Evolutionary conservation across 1,140 invertebrate species (phyloP), one percentile per base, ranked within the genome.

Genomic region (Argopecten irradians): DNA sequence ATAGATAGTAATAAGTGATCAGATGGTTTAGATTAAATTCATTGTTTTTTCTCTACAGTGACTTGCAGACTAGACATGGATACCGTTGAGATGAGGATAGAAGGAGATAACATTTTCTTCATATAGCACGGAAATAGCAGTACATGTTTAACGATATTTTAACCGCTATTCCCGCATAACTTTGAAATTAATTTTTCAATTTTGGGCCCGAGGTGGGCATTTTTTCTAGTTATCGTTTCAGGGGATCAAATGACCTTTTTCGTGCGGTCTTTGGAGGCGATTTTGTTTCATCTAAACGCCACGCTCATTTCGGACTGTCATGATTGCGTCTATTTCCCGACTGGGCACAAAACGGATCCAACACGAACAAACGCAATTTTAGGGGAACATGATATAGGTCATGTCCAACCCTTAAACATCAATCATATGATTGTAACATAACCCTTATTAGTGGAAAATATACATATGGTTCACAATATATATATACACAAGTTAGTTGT

Each of bases 141-240:
- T 71, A 71, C 22, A 5, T 71, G 8, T 71, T 71, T 71, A 39
- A 71, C n/a, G 55, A 71, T 71, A 71, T 71, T 28, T 71, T 71
- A 71, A 71, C 14, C n/a, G 55, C 55, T n/a, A n/a, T 28, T 71
- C 55, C 55, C 55, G 55, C 55, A 71, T 71, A 71, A 71, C 55
- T 28, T 8, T 7, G 1, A 71, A 71, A 71, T 71, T 71, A 71
- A 28, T 71, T 71, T 16, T 71, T 28, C 55, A 28, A 5, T 71
- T 5, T 3, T n/a, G 16, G 55, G 22, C 55, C 55, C 5, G 28
- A 71, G 55, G 55, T 71, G 55, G 14, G 16, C 5, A 1, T 71
- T 71, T 71, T 71, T 71, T 71, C 55, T 71, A 28, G 55, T 71
- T 71, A 71, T 71, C 55, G 28, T 71, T 71, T 71, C n/a, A 71